Conservation (phyloP, 2,797 vertebrate species). For the Eulemur mongoz region DNA sequence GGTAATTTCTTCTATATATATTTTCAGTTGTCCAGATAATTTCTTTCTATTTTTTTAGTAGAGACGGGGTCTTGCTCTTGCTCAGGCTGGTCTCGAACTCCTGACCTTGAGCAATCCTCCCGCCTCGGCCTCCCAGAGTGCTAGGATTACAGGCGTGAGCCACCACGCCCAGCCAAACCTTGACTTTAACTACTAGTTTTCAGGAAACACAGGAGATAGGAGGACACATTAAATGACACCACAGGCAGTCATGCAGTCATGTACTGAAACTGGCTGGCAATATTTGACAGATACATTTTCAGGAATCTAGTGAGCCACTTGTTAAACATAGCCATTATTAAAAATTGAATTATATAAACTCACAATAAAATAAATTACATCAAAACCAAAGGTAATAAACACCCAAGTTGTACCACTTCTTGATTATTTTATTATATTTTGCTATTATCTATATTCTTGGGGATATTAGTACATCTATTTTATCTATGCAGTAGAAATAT, state of each 20-base stretch:
- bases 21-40: no score
- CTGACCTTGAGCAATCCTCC: no score
- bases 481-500: neutral
- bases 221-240: neutral
- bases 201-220: neutral
- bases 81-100: no score
- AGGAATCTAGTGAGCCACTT: neutral
- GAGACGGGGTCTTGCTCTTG: no score
- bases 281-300: neutral
- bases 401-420: neutral
- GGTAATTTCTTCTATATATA: no score
- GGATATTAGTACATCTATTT: neutral
- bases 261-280: neutral
- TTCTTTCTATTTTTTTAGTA: no score
- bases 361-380: neutral
- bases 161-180: no score
- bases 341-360: neutral
- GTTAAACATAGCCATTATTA: neutral
- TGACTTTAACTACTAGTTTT: neutral
- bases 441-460: neutral
- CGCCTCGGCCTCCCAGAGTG: no score
- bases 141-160: no score
- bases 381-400: neutral
- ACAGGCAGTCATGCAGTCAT: neutral
- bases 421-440: neutral